Percentiles rank a stretch among this genome's conserved stretches.
phyloP scores from a whole-genome alignment of 2,797 vertebrate genomes.

The Novumbra hubbsi region DNA sequence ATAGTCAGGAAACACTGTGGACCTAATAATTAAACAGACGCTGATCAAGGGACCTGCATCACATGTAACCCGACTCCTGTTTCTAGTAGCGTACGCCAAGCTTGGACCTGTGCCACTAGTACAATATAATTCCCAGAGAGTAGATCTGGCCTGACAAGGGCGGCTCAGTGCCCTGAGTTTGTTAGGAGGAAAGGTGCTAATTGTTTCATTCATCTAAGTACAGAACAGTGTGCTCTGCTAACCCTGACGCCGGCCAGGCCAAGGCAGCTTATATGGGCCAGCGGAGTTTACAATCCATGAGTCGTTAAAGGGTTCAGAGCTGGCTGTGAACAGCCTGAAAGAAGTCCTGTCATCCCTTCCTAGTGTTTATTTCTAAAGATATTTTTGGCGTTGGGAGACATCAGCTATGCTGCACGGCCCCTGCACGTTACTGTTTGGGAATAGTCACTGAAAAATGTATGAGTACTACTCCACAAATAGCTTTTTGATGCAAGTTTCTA shows the following conservation, averaged over 20 bases:
- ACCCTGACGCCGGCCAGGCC: neutral
- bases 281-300: neutral
- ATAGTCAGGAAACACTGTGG: neutral
- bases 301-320: neutral
- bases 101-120: neutral
- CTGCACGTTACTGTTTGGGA: neutral
- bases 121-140: neutral
- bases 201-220: slow-evolving; percentile 19
- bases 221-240: neutral
- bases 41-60: neutral
- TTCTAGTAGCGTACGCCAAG: neutral
- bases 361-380: neutral
- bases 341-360: neutral
- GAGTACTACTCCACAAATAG: neutral
- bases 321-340: neutral
- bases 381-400: neutral
- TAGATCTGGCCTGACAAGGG: neutral
- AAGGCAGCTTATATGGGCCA: neutral
- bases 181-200: neutral
- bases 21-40: neutral
- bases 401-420: too few species aligned
- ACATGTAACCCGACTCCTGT: neutral
- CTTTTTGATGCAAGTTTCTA: neutral
- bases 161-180: slow-evolving; percentile 37
- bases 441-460: neutral